These are phyloP conservation scores for Tonatia bakeri DNA, from an alignment of 2,113 vertebrate genomes.

Conservation along the genomic window DNA sequence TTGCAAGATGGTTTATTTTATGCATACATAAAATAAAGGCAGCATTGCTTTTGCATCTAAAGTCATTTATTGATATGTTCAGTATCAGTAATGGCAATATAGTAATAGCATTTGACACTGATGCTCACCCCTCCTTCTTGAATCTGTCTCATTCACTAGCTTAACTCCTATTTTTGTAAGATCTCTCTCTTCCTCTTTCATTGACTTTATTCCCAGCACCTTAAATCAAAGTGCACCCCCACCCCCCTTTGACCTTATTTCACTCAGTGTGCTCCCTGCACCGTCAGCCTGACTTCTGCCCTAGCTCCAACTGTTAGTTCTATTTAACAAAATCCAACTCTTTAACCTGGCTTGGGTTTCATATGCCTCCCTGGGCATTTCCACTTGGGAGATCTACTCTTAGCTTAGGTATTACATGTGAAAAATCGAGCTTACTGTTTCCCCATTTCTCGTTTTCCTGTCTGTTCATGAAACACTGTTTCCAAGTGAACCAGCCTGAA, in stretches of 20 bases:
- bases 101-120: neutral
- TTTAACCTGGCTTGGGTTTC: neutral
- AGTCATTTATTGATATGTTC: neutral
- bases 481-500: neutral
- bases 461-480: neutral
- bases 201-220: neutral
- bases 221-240: neutral
- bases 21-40: neutral
- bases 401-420: neutral
- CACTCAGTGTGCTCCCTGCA: neutral
- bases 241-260: neutral
- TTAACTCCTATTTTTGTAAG: neutral
- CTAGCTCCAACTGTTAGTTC: neutral
- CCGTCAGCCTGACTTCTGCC: neutral
- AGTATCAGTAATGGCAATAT: neutral
- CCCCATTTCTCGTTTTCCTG: neutral
- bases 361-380: neutral
- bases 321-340: neutral
- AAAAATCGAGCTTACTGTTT: neutral
- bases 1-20: neutral
- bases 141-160: neutral
- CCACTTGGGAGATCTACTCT: neutral
- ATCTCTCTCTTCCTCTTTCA: neutral
- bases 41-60: neutral
- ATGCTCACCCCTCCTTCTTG: neutral